phyloP scores from a whole-genome alignment of 2,113 vertebrate genomes.

The Vireo altiloquus region DNA sequence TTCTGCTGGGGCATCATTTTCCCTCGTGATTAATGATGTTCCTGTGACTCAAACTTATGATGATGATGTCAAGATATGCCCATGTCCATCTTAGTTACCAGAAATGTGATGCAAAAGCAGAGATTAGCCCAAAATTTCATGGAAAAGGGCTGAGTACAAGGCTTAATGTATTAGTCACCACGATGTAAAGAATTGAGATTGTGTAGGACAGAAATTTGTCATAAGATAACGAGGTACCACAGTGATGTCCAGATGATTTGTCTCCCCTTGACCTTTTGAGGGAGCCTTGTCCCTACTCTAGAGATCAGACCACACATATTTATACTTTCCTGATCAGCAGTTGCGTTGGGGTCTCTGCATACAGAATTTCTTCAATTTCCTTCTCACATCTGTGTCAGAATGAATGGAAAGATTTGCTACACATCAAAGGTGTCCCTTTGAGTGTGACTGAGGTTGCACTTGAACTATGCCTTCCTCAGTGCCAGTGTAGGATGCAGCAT shows the following conservation, averaged over 20 bases:
- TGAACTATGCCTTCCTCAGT: background rate
- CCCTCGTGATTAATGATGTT: background rate
- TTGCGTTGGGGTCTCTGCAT: background rate
- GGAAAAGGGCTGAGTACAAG: background rate
- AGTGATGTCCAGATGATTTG: background rate
- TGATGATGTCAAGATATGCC: background rate
- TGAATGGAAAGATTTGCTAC: background rate
- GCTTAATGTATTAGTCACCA: background rate
- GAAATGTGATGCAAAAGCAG: background rate
- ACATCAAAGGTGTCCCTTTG: background rate
- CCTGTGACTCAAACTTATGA: background rate
- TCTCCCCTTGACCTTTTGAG: background rate
- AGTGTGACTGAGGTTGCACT: background rate
- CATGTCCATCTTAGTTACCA: background rate
- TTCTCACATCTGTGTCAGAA: background rate
- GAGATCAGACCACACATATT: accelerated
- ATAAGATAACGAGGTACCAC: background rate
- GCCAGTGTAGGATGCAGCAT: background rate
- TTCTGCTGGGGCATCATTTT: background rate
- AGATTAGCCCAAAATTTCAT: background rate
- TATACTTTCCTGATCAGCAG: background rate
- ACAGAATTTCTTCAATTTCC: background rate
- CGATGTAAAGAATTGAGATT: background rate
- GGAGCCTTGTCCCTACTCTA: background rate
- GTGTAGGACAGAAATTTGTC: background rate